Evolutionary conservation across 2,113 vertebrate species (phyloP), one percentile per base, ranked within the genome.

Genomic region (Columbina picui): DNA sequence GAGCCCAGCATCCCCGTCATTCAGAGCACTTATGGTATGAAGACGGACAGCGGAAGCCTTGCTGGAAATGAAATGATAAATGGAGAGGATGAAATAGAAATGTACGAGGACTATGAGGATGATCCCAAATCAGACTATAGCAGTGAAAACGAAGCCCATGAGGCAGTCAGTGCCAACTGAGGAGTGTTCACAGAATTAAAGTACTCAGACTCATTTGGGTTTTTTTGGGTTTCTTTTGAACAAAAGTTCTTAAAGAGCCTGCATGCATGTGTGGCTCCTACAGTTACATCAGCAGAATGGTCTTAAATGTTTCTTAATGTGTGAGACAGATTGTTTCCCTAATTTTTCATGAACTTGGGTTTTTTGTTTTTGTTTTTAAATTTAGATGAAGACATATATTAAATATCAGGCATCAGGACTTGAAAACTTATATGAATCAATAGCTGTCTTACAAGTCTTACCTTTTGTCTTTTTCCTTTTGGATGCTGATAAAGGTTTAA

Each of bases 121-220:
- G 99, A 99, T 84, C 99, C 99, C 98, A 99, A 99, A 99, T 99
- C 99, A 98, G 99, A 99, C 99, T 99, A 99, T 98, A 99, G 99
- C 97, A 99, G 99, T 96, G 99, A 99, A 98, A 99, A 99, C 4
- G 99, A 99, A 97, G 98, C 99, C 95, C 99, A 99, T 49, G 99
- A 99, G 98, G 98, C 98, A 84, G 99, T 99, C 97, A 98, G 98
- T 97, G 98, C 99, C 98, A 99, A 99, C 98, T 99, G 98, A 99
- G 98, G 96, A 98, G 97, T 96, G 95, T 96, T 97, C 96, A 96
- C 97, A 94, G 93, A 98, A 97, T 97, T 96, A 97, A 98, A 97
- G 91, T 98, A 98, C 98, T 98, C 96, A 96, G 98, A 98, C 96
- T 97, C 97, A 96, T 96, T 96, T 90, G 93, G 87, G 49, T 96